Base-by-base conservation (phyloP, 2,888 invertebrate genomes). In the Hydrotaea cyrtoneurina region DNA sequence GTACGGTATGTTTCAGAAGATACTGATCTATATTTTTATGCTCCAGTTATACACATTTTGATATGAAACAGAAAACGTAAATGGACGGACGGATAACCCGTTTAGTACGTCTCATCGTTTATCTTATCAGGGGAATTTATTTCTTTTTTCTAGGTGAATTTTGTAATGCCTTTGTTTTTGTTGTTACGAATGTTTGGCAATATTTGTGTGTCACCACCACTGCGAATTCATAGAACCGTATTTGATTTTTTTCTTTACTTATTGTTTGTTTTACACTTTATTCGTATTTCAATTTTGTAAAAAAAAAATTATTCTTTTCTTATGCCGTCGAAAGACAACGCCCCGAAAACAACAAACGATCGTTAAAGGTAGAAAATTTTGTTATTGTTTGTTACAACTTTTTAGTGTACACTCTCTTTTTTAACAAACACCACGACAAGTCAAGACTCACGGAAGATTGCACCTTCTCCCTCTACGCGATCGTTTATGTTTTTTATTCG, bases 261-360 rank as follows among this genome's bases (percentile, higher is more conserved):
- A 2, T 31, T 2, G 31, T 31, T 31, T 31, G 31, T 31, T 31
- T 31, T 31, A 7, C 3, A 7, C 7, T 31, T 31, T 4, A 31
- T 31, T 23, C n/a, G 39, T 36, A 39, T 23, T 73, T 17, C 21
- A n/a, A 43, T 69, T 78, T 78, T 72, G 2, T 53, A 21, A 36
- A 36, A n/a, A n/a, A n/a, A n/a, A 36, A 8, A 8, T 39, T 39
- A 39, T 10, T 64, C 43, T 64, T n/a, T 64, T 78, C 46, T 64
- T 57, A 23, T 50, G 74, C 62, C 66, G 76, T 62, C 46, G 71
- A 80, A 64, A 76, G 86, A 80, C 86, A 85, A 86, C 84, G 86
- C 86, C 86, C 86, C 84, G 36, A 86, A 86, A 86, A 86, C 74
- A 69, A 19, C 23, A 17, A 43, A 69, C 69, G 31, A 31, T 31